Conservation (phyloP, 2,888 invertebrate genomes). For the Laspeyria flexula region DNA sequence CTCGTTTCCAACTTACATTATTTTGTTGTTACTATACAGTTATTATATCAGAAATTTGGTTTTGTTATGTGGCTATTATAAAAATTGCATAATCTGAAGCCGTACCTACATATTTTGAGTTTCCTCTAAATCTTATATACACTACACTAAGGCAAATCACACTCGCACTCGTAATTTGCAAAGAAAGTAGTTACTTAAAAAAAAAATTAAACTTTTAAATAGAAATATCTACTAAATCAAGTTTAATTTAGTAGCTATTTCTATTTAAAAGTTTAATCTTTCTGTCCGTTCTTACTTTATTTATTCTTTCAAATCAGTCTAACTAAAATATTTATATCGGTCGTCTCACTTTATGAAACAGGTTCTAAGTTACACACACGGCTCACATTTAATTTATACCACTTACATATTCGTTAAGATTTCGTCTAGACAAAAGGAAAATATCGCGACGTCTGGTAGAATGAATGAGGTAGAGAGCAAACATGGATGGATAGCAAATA, state of each 20-base stretch:
- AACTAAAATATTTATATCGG: too few species aligned
- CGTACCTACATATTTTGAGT: too few species aligned
- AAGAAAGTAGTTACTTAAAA: too few species aligned
- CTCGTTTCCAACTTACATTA: constrained; percentile 67
- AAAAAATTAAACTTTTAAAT: too few species aligned
- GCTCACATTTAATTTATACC: constrained; percentile 50
- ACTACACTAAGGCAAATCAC: too few species aligned
- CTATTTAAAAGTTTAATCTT: too few species aligned
- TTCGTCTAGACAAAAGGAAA: constrained; percentile 86
- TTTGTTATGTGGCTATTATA: constrained; percentile 1
- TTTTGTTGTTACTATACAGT: constrained; percentile 62
- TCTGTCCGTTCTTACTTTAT: too few species aligned
- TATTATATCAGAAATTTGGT: constrained; percentile 39
- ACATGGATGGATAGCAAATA: constrained; percentile 80
- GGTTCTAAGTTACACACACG: background rate
- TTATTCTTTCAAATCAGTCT: too few species aligned
- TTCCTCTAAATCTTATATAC: too few species aligned
- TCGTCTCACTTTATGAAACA: background rate
- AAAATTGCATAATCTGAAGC: background rate
- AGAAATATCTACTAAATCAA: too few species aligned
- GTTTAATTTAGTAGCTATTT: too few species aligned
- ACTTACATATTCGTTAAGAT: constrained; percentile 84
- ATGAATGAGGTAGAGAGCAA: constrained; percentile 77
- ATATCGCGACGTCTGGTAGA: constrained; percentile 77
- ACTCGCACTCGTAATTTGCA: too few species aligned